Conservation (phyloP, 30 jellyfish, hydroid and myxozoan species). For the Sanderia malayensis region DNA sequence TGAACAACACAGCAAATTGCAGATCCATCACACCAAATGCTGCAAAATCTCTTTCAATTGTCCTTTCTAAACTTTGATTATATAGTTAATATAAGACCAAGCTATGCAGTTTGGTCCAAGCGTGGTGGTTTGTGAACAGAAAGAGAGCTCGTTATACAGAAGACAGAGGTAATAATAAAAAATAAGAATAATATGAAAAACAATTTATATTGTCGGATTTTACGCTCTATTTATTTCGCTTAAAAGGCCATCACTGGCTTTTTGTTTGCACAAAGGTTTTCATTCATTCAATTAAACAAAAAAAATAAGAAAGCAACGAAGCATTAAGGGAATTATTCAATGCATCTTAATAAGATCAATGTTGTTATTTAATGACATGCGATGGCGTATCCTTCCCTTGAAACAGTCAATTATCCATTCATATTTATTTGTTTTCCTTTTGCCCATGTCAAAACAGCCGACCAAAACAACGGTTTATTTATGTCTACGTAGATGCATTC, state of each 20-base stretch:
- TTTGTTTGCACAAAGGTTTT: background rate
- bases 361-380: background rate
- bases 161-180: background rate
- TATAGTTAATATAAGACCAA: too few species aligned
- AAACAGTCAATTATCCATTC: too few species aligned
- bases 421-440: background rate
- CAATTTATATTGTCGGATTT: conserved; percentile 20
- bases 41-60: too few species aligned
- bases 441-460: too few species aligned
- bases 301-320: background rate
- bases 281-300: background rate
- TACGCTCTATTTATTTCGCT: conserved; percentile 36
- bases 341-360: background rate
- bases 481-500: too few species aligned
- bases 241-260: conserved; percentile 1
- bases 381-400: background rate
- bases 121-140: too few species aligned
- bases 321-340: background rate
- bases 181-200: background rate
- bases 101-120: too few species aligned
- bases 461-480: too few species aligned
- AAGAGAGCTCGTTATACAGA: background rate
- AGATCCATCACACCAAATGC: background rate
- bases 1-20: background rate
- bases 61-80: too few species aligned